Conservation (phyloP, 2,797 vertebrate genomes). For the Anableps anableps region DNA sequence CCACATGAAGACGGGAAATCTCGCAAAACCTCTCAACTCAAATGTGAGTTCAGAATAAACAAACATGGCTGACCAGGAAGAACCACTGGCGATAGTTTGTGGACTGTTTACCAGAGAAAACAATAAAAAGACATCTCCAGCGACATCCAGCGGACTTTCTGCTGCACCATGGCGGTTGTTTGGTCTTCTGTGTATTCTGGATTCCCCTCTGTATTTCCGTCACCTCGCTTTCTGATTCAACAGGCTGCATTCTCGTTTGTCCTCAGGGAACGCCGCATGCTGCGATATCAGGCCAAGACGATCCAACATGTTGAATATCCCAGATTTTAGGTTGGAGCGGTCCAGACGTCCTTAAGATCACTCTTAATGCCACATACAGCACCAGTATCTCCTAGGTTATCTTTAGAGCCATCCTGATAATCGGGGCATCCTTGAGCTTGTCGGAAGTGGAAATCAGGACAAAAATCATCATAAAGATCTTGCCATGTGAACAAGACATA, state of each 20-base stretch:
- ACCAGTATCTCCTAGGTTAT: background rate
- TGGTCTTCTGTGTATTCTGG: background rate
- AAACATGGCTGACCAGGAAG: background rate
- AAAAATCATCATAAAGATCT: background rate
- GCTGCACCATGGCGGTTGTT: background rate
- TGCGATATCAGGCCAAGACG: background rate
- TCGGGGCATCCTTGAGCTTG: background rate
- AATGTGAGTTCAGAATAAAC: background rate
- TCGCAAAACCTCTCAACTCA: background rate
- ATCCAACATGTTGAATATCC: background rate
- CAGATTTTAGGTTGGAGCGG: background rate
- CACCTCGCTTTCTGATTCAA: background rate
- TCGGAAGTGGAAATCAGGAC: background rate
- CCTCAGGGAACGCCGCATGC: background rate
- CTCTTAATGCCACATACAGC: background rate
- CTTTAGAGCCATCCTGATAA: background rate
- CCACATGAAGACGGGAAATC: background rate
- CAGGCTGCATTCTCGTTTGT: background rate
- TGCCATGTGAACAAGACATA: background rate
- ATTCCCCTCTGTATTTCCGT: background rate
- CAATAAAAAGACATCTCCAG: too few relatives aligned
- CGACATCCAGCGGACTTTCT: too few relatives aligned
- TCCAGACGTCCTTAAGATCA: background rate
- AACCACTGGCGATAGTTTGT: background rate
- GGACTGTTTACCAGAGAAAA: background rate